Evolutionary conservation across 1,140 invertebrate species (phyloP), one percentile per base, ranked within the genome.

Genomic region (Drosophila baimaii): DNA sequence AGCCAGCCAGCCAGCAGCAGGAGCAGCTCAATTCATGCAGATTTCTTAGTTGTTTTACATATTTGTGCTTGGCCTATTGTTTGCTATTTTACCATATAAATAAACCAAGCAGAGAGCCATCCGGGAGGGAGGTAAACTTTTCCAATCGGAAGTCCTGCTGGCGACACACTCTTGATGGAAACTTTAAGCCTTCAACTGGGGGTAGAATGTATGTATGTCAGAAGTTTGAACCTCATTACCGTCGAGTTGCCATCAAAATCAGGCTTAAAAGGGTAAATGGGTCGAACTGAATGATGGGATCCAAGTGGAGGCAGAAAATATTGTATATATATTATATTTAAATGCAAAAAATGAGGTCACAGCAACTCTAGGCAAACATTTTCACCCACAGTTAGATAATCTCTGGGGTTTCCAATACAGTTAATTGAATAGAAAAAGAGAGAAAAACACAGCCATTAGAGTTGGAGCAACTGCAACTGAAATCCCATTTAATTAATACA

Each of bases 21-120:
- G n/a, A n/a, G 71, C 72, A 64, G 44, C 63, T 55, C 58, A 57
- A 58, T 74, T 56, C 71, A 47, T 56, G 70, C 70, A 75, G 29
- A 75, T 64, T 63, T 55, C 58, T 55, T 33, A 35, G 41, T 65
- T 75, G 29, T 52, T 76, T 56, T 54, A 23, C 39, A 63, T 59
- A 64, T 44, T 75, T 37, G 44, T 31, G 19, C 54, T 15, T 21
- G 56, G 56, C 33, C 51, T 21, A 64, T 55, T 75, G 58, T 75
- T 41, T 33, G 35, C 29, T 8, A 21, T 27, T 61, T 44, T 31
- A 15, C 13, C 35, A 55, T 62, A 49, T 56, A 52, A 68, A 76
- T 66, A 52, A 44, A 52, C 9, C 52, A 15, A 13, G 5, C 33
- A 31, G 25, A 2, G 8, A 21, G 17, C 3, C 54, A 46, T 12